A percentile compares a stretch with the other conserved stretches of the same genome.
phyloP scores from a whole-genome alignment of 2,797 vertebrate species.

The Lerista edwardsae region DNA sequence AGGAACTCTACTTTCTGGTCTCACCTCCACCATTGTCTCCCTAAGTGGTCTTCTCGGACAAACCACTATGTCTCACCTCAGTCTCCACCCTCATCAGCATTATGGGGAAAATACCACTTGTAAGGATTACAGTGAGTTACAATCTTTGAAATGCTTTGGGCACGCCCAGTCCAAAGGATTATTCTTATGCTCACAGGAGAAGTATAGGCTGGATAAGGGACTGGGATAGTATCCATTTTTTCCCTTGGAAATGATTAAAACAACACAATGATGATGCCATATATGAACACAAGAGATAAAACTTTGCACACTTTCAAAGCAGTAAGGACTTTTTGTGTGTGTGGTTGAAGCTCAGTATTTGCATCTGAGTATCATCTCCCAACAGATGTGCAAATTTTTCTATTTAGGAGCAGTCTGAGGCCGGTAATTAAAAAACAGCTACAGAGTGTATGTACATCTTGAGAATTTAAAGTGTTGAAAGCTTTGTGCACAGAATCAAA shows the following conservation, averaged over 20 bases:
- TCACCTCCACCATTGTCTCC: not conserved
- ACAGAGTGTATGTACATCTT: not conserved
- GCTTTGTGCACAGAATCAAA: not conserved
- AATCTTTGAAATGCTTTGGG: not conserved
- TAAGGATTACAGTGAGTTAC: not conserved
- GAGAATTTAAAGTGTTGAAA: not conserved
- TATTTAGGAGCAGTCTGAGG: not conserved
- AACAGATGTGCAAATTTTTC: constrained; percentile 24
- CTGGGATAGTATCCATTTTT: not conserved
- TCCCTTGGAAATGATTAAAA: not conserved
- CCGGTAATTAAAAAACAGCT: not conserved
- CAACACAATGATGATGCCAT: not conserved
- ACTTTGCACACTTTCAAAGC: not conserved
- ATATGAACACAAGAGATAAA: not conserved
- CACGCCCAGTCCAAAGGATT: not conserved
- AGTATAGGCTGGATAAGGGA: not conserved
- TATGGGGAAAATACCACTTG: not conserved
- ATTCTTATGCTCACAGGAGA: not conserved
- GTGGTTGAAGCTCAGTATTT: constrained; percentile 13
- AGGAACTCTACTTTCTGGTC: not conserved
- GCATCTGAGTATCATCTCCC: constrained; percentile 34
- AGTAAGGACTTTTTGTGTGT: not conserved
- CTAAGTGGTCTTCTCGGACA: not conserved
- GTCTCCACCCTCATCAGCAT: not conserved
- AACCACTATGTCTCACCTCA: not conserved